Percentiles rank a stretch among this genome's conserved stretches.
These are phyloP conservation scores for Ruditapes philippinarum DNA, from an alignment of 1,140 invertebrate species.

Conservation along the genomic window DNA sequence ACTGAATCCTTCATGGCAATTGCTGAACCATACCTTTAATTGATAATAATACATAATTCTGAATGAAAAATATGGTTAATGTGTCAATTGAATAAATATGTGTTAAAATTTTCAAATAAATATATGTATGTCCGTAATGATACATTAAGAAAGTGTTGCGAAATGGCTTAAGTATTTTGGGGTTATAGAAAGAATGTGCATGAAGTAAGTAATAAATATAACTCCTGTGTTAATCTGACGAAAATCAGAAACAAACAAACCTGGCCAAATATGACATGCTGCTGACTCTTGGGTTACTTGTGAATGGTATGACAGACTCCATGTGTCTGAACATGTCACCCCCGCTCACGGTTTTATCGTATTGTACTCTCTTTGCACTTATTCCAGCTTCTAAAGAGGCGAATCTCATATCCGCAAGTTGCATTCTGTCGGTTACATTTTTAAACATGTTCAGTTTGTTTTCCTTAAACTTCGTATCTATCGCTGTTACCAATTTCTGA, in stretches of 20 bases:
- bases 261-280: constrained; percentile 50
- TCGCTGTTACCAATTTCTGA: neutral
- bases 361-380: constrained; percentile 9
- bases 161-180: too few relatives aligned
- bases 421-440: neutral
- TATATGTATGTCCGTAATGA: too few relatives aligned
- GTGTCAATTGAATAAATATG: too few relatives aligned
- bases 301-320: constrained; percentile 37
- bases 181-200: too few relatives aligned
- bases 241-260: constrained; percentile 2
- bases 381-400: constrained; percentile 22
- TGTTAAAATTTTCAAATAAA: too few relatives aligned
- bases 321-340: constrained; percentile 31
- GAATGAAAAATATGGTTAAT: too few relatives aligned
- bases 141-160: too few relatives aligned
- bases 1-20: constrained; percentile 12
- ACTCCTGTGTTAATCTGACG: too few relatives aligned
- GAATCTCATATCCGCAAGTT: constrained; percentile 43
- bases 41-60: too few relatives aligned
- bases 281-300: constrained; percentile 26
- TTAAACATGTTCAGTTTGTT: neutral
- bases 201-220: too few relatives aligned
- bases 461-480: constrained; percentile 9
- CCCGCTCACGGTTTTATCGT: neutral
- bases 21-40: constrained; percentile 49